These are phyloP conservation scores for Lepidurus arcticus DNA, from an alignment of 1,140 invertebrate species.

Conservation along the genomic window DNA sequence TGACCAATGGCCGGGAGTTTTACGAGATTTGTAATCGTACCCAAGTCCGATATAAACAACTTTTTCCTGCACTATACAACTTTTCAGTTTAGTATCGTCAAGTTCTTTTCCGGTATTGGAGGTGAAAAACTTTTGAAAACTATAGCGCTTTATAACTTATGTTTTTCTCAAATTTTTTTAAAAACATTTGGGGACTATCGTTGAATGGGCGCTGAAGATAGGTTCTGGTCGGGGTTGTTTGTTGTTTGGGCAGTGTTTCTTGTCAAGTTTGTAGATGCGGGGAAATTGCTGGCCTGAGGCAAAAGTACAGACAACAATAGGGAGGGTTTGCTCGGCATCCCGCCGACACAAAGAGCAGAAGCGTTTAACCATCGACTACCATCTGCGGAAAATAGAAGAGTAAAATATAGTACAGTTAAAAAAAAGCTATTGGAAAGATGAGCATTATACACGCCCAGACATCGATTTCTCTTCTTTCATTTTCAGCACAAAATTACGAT, in stretches of 20 bases:
- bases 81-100: too few species aligned
- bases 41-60: conserved; percentile 21
- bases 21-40: conserved; percentile 15
- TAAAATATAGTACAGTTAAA: neutral
- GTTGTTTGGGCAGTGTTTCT: neutral
- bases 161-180: neutral
- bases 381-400: neutral
- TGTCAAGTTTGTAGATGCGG: neutral
- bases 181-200: neutral
- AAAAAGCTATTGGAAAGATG: neutral
- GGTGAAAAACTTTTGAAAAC: too few species aligned
- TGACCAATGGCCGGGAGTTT: neutral
- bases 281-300: neutral
- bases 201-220: neutral
- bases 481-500: neutral
- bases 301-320: conserved; percentile 19
- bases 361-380: conserved; percentile 1
- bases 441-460: neutral
- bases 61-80: neutral
- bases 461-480: neutral
- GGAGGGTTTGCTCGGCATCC: neutral
- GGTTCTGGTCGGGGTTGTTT: neutral
- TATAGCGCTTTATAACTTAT: too few species aligned
- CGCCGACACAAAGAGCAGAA: neutral
- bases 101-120: too few species aligned